Percentiles rank a stretch among this genome's conserved stretches.
Conservation (phyloP, 2,888 invertebrate species). For the Napeogenes sylphis region DNA sequence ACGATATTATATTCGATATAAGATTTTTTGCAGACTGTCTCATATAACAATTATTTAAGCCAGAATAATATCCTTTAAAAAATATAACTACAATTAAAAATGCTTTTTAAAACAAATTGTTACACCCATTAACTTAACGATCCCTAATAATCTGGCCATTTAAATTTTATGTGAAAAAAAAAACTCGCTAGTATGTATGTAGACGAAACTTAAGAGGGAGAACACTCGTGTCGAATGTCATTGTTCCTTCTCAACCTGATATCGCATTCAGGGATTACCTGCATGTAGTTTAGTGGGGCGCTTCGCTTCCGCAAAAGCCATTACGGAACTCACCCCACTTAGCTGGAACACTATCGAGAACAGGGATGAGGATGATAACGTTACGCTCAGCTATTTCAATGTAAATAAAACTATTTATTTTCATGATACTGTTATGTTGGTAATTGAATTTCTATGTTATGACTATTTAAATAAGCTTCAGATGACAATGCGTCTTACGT, state of each 20-base stretch:
- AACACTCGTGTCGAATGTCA: slow-evolving; percentile 12
- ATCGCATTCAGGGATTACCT: slow-evolving; percentile 33
- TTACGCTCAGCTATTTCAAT: slow-evolving; percentile 11
- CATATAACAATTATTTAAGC: not conserved
- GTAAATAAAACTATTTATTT: not conserved
- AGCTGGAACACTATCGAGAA: slow-evolving; percentile 22
- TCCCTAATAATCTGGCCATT: no score
- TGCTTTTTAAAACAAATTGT: no score
- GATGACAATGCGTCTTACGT: no score
- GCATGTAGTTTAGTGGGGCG: slow-evolving; percentile 29
- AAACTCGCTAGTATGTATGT: not conserved
- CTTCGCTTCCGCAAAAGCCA: slow-evolving; percentile 25
- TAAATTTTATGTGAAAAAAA: not conserved
- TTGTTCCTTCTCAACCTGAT: slow-evolving; percentile 23
- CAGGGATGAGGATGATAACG: slow-evolving; percentile 19
- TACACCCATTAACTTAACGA: no score
- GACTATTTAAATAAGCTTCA: no score
- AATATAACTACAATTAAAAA: no score
- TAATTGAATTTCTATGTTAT: no score
- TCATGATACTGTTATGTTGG: not conserved
- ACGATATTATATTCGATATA: not conserved
- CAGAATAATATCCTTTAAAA: no score
- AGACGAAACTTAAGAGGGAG: slow-evolving; percentile 10
- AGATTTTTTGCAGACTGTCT: not conserved
- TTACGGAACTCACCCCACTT: slow-evolving; percentile 25